Evolutionary conservation across 2,888 invertebrate genomes (phyloP).

Genomic region (Eustalomyia histrio): DNA sequence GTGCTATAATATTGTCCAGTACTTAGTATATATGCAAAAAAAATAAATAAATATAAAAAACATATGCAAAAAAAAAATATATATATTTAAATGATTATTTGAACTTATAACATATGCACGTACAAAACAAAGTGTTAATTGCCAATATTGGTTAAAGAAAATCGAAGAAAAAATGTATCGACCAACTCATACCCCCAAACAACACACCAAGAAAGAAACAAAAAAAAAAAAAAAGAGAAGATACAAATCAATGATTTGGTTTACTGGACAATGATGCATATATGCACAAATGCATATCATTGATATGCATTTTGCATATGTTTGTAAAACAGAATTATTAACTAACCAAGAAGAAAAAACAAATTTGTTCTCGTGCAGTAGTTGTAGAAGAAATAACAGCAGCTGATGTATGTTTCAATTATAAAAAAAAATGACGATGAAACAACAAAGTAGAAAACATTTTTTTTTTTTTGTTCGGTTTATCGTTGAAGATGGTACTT

Average conservation of each 20-base stretch:
- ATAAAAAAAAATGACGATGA: conserved; percentile 24
- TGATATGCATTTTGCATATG: background rate
- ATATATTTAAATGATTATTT: conserved; percentile 39
- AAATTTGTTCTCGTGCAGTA: conserved; percentile 40
- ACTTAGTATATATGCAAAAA: conserved; percentile 24
- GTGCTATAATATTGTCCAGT: too few species aligned
- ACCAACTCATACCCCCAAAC: background rate
- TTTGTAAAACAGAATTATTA: conserved; percentile 16
- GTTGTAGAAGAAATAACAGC: conserved; percentile 47
- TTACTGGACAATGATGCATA: conserved; percentile 6
- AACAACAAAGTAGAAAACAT: background rate
- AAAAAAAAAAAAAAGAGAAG: too few species aligned
- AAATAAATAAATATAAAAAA: background rate
- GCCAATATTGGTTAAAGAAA: conserved; percentile 57
- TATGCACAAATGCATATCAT: background rate
- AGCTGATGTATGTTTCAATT: conserved; percentile 63
- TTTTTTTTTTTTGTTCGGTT: conserved; percentile 11
- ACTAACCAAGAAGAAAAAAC: conserved; percentile 36
- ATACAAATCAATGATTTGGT: conserved; percentile 36
- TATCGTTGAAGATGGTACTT: conserved; percentile 43
- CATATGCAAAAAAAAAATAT: background rate
- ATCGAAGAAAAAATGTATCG: conserved; percentile 20
- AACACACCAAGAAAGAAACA: conserved; percentile 19
- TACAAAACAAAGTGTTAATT: conserved; percentile 61
- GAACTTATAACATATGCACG: conserved; percentile 64